These are phyloP conservation scores for Electrona antarctica DNA, from an alignment of 2,113 vertebrate genomes.

Conservation along the genomic window DNA sequence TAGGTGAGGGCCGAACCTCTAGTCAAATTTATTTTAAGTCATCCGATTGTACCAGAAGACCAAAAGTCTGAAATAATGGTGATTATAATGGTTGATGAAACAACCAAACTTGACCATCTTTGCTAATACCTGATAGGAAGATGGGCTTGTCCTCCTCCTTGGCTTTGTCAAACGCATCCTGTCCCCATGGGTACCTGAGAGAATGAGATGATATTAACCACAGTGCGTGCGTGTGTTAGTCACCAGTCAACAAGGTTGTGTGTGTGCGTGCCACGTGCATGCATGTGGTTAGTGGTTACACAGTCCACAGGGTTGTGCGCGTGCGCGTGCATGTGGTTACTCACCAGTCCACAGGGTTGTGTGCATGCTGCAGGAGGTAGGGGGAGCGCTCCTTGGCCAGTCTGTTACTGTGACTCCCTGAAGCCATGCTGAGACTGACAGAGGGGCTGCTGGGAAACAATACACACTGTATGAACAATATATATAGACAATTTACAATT, in stretches of 20 bases:
- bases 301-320: not conserved
- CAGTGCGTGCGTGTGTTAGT: too few species aligned
- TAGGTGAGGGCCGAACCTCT: too few species aligned
- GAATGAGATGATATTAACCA: not conserved
- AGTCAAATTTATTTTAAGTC: too few species aligned
- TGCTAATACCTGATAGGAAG: conserved; percentile 87
- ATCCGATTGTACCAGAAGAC: too few species aligned
- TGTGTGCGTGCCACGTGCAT: not conserved
- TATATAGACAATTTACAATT: too few species aligned
- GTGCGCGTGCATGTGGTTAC: conserved; percentile 24
- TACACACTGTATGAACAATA: too few species aligned
- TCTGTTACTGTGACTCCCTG: conserved; percentile 76
- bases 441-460: conserved; percentile 63
- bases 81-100: too few species aligned
- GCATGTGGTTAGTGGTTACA: not conserved
- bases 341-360: conserved; percentile 96
- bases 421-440: conserved; percentile 80
- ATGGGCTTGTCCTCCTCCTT: conserved; percentile 90
- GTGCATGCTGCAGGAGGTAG: conserved; percentile 91
- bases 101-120: not conserved
- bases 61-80: too few species aligned
- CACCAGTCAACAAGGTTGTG: too few species aligned
- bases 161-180: conserved; percentile 92
- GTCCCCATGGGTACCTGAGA: conserved; percentile 91
- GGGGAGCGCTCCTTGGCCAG: conserved; percentile 88